Percentiles rank a stretch among this genome's conserved stretches.
These are phyloP conservation scores for Cerceris ruficornis DNA, from an alignment of 2,888 invertebrate genomes.

Conservation along the genomic window DNA sequence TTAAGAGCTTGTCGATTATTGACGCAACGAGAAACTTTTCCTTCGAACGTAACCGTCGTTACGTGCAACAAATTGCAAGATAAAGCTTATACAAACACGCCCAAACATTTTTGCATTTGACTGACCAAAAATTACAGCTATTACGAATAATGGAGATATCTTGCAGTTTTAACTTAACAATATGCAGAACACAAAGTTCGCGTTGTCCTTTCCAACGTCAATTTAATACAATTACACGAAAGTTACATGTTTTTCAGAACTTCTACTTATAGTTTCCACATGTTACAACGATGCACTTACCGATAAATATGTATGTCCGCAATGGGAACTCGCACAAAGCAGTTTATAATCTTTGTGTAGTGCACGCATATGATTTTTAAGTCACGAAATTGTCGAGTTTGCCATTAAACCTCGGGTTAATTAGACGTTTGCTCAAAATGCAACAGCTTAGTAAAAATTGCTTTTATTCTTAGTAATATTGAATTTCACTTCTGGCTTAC, in stretches of 20 bases:
- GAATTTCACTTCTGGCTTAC: no score
- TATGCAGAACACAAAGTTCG: no score
- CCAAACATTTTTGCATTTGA: no score
- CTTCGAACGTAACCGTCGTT: no score
- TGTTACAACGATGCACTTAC: background rate
- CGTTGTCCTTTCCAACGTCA: no score
- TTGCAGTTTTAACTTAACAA: no score
- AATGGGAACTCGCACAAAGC: slow-evolving; percentile 1
- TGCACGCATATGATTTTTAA: background rate
- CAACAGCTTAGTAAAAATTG: background rate
- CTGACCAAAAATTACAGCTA: no score
- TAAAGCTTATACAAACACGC: no score
- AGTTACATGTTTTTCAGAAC: background rate
- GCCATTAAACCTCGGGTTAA: slow-evolving; percentile 6
- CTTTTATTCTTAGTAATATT: background rate
- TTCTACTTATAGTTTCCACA: background rate
- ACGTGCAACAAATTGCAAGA: no score
- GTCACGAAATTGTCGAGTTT: slow-evolving; percentile 14
- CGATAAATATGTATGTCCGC: slow-evolving; percentile 8
- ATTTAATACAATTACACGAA: background rate
- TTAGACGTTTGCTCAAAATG: background rate
- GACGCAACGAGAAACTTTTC: no score
- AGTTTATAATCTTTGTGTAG: background rate
- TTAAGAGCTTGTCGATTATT: no score
- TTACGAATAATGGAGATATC: no score